Base-by-base conservation (phyloP, 2,888 invertebrate species). In the Caenorhabditis doughertyi region DNA sequence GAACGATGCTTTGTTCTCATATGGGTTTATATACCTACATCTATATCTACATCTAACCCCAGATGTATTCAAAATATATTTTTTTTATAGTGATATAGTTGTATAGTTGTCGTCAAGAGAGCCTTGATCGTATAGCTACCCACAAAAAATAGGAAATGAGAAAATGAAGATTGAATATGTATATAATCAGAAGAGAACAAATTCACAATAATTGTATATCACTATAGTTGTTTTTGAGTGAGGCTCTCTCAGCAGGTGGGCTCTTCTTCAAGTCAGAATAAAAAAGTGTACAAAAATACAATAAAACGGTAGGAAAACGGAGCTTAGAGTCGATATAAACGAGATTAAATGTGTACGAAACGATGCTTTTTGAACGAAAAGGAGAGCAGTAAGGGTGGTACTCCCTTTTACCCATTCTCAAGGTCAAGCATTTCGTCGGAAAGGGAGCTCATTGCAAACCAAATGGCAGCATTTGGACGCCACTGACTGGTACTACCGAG, bases 401-500 rank as follows among this genome's bases (percentile, higher is more conserved):
- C 44, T 32, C n/a, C 25, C 55, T 32, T 21, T 21, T 51, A 39
- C 47, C 51, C 51, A 64, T 71, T 39, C 65, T 65, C 73, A 74
- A 74, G 73, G 73, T 74, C 65, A 64, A 39, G 62, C 62, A 62
- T n/a, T n/a, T n/a, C n/a, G n/a, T n/a, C n/a, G n/a, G 29, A 18
- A 25, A 21, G 56, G 25, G 56, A 56, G 49, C 74, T 49, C 67
- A 47, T 44, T 74, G 73, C 44, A 56, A 64, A 58, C 65, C 65
- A 67, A 74, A 58, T 65, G 74, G 58, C 67, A 67, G 49, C 74
- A 74, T 56, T 67, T 65, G 74, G 56, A 74, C 55, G 73, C 56
- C 62, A 64, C 72, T 16, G 72, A 39, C 72, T 73, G 62, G 72
- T 44, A 73, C 72, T 35, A 27, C 39, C 44, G 65, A 49, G 65